Evolutionary conservation across 92 coral and sea anemone species (phyloP), one percentile per base, ranked within the genome.

Genomic region (Porites rus): DNA sequence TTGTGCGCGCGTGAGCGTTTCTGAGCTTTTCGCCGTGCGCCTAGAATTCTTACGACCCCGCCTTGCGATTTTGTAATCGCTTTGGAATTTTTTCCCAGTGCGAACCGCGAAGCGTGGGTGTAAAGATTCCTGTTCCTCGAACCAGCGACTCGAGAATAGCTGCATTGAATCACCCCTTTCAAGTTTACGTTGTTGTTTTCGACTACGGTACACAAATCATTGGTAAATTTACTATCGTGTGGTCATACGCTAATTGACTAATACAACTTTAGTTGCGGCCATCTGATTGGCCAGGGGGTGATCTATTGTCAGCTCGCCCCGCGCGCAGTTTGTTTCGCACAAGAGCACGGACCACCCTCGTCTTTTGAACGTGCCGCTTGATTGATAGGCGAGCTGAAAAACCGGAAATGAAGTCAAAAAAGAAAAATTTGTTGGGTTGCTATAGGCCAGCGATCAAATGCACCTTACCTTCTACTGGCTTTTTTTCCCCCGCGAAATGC

Each of bases 331-430:
- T 78, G 89, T 69, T 80, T 87, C 43, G 63, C 67, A 20, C 68
- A 71, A 54, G 67, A 17, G 70, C 58, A 20, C 71, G 72, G 89
- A 92, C 98, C 98, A 88, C 94, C 98, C 98, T 88, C 59, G 65
- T 59, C 58, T 84, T 90, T 81, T 87, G 91, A 92, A 70, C 46
- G 20, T 60, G 89, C 98, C 96, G 93, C 84, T 2, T 89, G 89
- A 94, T 85, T 93, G 96, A 89, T 96, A 86, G 89, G 69, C 64
- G 77, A 62, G 50, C 28, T 24, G 67, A 54, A 43, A 75, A 65
- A 87, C 98, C 96, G 98, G 98, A 94, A 93, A 94, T 94, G 98
- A 88, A 90, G 64, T 78, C 62, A 72, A 84, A 90, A 85, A 43
- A 90, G 85, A 81, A 89, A 78, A 78, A 25, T 69, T 53, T n/a